Percentiles rank a stretch among this genome's conserved stretches.
These are phyloP conservation scores for Phymatocera aterrima DNA, from an alignment of 2,888 invertebrate species.

Conservation along the genomic window DNA sequence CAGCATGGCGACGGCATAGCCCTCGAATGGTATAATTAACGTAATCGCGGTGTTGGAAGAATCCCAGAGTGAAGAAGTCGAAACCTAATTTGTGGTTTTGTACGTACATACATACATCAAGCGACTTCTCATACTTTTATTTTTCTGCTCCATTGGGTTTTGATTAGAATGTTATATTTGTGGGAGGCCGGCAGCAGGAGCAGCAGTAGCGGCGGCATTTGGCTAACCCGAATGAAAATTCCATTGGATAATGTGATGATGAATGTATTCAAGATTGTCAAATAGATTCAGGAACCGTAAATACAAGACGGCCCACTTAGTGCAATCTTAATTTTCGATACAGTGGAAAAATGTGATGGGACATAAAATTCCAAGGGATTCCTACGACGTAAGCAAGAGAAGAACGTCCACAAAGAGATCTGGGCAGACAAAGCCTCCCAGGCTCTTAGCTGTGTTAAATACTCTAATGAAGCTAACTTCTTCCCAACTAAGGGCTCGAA, in stretches of 20 bases:
- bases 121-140: too few species aligned
- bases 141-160: neutral
- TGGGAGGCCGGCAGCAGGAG: neutral
- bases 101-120: too few species aligned
- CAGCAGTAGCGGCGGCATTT: neutral
- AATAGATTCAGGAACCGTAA: conserved; percentile 4
- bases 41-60: too few species aligned
- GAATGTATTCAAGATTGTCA: neutral
- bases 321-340: conserved; percentile 20
- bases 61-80: too few species aligned
- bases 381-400: neutral
- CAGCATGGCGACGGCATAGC: too few species aligned
- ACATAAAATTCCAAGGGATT: neutral
- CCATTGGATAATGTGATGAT: neutral
- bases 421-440: conserved; percentile 17
- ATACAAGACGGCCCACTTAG: conserved; percentile 28
- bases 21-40: too few species aligned
- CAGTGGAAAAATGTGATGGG: neutral
- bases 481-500: conserved; percentile 49
- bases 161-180: neutral
- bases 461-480: conserved; percentile 66
- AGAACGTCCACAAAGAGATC: neutral
- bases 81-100: too few species aligned
- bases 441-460: conserved; percentile 49
- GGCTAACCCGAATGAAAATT: neutral